Conservation (phyloP, 2,113 vertebrate species). For the Nanorana parkeri region DNA sequence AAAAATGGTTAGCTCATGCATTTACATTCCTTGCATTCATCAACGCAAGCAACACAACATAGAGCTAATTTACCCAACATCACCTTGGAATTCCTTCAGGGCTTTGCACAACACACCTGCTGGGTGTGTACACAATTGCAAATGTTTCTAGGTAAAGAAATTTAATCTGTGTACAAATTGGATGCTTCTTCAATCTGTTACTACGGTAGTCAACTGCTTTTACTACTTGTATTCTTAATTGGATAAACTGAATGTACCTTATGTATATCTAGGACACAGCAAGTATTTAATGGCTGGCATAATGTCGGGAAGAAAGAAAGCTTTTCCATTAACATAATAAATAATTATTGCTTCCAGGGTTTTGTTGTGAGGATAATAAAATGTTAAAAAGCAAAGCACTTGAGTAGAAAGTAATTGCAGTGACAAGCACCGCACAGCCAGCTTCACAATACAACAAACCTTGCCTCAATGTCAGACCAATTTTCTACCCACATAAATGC, state of each 20-base stretch:
- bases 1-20: too few relatives aligned
- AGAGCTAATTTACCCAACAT: too few relatives aligned
- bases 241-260: conserved; percentile 37
- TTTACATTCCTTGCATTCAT: too few relatives aligned
- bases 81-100: too few relatives aligned
- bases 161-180: conserved; percentile 37
- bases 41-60: too few relatives aligned
- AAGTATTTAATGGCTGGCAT: conserved; percentile 72
- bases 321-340: conserved; percentile 77
- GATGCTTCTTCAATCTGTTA: conserved; percentile 48
- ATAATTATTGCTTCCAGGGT: conserved; percentile 93
- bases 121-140: too few relatives aligned
- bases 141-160: conserved; percentile 38
- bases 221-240: conserved; percentile 43
- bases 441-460: conserved; percentile 73
- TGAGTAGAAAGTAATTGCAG: conserved; percentile 79
- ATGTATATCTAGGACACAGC: conserved; percentile 72
- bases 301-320: conserved; percentile 73
- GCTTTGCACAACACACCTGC: too few relatives aligned
- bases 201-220: conserved; percentile 36
- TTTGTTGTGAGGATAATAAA: conserved; percentile 86
- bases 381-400: conserved; percentile 80
- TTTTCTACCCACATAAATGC: conserved; percentile 71
- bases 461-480: conserved; percentile 76
- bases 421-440: conserved; percentile 75